phyloP scores from a whole-genome alignment of 2,888 invertebrate genomes.

The Sesia bembeciformis region DNA sequence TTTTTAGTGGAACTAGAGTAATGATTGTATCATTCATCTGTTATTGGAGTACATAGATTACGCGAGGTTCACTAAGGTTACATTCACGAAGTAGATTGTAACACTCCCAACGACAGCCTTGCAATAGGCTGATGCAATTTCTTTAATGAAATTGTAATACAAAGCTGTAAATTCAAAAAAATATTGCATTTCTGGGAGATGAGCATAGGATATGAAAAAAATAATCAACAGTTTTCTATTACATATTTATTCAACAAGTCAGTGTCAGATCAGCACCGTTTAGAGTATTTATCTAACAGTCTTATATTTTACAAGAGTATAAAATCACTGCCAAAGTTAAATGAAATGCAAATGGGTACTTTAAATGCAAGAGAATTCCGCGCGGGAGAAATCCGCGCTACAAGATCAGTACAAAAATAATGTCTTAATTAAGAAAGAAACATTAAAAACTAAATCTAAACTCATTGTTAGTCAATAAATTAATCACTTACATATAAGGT shows the following conservation, averaged over 20 bases:
- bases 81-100: constrained; percentile 4
- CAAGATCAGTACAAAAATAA: not conserved
- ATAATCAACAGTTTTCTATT: constrained; percentile 19
- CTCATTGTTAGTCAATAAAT: constrained; percentile 63
- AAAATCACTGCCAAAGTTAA: constrained; percentile 47
- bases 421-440: not conserved
- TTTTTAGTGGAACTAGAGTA: no score
- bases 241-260: constrained; percentile 53
- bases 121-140: constrained; percentile 39
- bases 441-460: constrained; percentile 10
- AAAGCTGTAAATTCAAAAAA: not conserved
- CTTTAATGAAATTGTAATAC: constrained; percentile 9
- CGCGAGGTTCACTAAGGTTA: not conserved
- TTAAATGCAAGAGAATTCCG: constrained; percentile 39
- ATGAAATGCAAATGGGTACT: constrained; percentile 61
- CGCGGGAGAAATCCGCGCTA: not conserved
- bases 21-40: not conserved
- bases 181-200: not conserved
- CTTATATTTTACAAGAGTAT: constrained; percentile 70
- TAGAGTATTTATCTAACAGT: constrained; percentile 71
- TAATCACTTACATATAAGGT: constrained; percentile 61
- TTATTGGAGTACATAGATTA: no score
- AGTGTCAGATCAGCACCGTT: constrained; percentile 49
- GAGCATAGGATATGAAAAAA: not conserved
- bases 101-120: constrained; percentile 1